phyloP scores from a whole-genome alignment of 2,113 vertebrate species.

The Desmodus rotundus region DNA sequence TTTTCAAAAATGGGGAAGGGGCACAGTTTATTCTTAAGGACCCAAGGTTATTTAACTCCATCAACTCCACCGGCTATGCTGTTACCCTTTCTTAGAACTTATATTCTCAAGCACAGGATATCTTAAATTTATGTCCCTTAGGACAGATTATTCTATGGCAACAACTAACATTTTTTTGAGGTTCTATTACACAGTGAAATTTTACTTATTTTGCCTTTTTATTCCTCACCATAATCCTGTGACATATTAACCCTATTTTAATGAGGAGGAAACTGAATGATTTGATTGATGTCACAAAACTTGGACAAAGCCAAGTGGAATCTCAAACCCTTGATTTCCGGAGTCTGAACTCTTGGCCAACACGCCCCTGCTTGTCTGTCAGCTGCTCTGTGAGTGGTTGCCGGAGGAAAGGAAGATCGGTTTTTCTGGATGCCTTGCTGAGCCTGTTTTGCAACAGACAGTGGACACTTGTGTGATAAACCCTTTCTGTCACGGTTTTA shows the following conservation, averaged over 20 bases:
- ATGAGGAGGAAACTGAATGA: neutral
- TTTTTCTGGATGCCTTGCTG: neutral
- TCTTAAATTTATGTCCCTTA: neutral
- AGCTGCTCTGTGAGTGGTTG: neutral
- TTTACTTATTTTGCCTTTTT: neutral
- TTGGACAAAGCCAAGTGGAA: neutral
- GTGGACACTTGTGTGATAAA: neutral
- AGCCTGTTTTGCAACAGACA: neutral
- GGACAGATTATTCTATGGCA: neutral
- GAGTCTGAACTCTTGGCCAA: neutral
- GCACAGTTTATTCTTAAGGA: neutral
- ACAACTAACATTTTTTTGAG: neutral
- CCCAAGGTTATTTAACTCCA: neutral
- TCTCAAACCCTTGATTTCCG: neutral
- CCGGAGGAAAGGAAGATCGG: neutral
- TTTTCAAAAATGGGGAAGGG: neutral
- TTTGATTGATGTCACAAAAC: neutral
- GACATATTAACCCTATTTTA: neutral
- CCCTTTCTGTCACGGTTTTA: neutral
- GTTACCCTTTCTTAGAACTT: neutral
- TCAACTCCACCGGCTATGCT: neutral
- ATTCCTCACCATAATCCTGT: neutral
- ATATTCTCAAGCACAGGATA: neutral
- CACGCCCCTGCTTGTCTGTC: rapidly evolving
- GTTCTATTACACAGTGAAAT: neutral